Evolutionary conservation across 2,113 vertebrate genomes (phyloP).

Genomic region (Heterotis niloticus): DNA sequence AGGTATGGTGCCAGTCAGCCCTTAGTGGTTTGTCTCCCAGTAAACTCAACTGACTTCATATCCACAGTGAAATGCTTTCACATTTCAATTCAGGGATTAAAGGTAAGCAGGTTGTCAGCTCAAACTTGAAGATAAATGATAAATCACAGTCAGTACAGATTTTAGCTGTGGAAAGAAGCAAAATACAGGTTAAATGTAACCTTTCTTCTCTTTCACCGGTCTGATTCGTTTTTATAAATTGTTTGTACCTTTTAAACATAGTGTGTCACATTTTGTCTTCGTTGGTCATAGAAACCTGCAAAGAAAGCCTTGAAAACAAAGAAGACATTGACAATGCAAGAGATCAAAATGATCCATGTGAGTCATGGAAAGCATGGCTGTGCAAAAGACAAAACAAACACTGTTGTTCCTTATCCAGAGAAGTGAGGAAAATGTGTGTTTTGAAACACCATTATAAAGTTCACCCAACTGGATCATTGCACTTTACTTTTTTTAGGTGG

Average conservation of each 20-base stretch:
- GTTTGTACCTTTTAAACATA: neutral
- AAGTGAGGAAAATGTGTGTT: neutral
- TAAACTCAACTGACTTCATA: neutral
- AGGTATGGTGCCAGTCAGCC: constrained; percentile 62
- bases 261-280: constrained; percentile 15
- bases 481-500: constrained; percentile 58
- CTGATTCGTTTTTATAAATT: neutral
- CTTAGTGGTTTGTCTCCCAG: neutral
- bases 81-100: neutral
- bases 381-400: neutral
- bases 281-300: constrained; percentile 66
- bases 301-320: constrained; percentile 81
- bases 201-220: neutral
- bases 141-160: neutral
- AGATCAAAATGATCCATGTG: constrained; percentile 86
- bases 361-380: constrained; percentile 50
- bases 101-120: no score
- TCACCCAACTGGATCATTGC: neutral
- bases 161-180: neutral
- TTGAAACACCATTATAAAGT: neutral
- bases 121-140: neutral
- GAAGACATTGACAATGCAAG: constrained; percentile 77
- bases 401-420: neutral
- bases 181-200: neutral
- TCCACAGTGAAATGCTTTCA: neutral